phyloP scores from a whole-genome alignment of 2,113 vertebrate species.

The Macrotis lagotis region DNA sequence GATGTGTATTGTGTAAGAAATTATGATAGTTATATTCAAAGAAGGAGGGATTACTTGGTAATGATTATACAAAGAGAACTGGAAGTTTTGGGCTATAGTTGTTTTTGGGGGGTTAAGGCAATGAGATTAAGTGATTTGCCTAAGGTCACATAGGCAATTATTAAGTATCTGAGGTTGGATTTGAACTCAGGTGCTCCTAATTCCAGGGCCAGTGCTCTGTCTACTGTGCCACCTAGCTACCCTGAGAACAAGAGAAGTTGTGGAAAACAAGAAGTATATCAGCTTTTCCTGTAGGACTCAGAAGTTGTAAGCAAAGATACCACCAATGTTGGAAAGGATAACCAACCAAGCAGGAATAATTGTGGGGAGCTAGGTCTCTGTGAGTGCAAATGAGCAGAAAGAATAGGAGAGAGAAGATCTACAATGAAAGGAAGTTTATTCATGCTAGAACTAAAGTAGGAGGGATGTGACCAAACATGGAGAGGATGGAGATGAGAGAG shows the following conservation, averaged over 20 bases:
- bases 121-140: no score
- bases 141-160: no score
- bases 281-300: neutral
- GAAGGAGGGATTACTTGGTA: neutral
- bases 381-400: neutral
- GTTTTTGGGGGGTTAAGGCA: no score
- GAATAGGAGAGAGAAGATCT: neutral
- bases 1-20: neutral
- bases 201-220: no score
- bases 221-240: no score
- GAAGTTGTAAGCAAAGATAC: neutral
- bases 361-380: neutral
- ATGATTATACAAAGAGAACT: neutral
- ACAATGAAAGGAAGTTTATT: neutral
- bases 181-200: no score
- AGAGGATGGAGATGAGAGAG: neutral
- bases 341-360: neutral
- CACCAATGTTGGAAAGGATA: neutral
- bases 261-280: neutral
- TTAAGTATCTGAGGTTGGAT: no score
- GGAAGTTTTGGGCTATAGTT: no score
- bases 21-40: neutral
- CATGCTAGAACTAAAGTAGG: neutral
- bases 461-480: neutral
- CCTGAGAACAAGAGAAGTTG: no score